Base-by-base conservation (phyloP, 2,113 vertebrate genomes). In the Spea bombifrons region DNA sequence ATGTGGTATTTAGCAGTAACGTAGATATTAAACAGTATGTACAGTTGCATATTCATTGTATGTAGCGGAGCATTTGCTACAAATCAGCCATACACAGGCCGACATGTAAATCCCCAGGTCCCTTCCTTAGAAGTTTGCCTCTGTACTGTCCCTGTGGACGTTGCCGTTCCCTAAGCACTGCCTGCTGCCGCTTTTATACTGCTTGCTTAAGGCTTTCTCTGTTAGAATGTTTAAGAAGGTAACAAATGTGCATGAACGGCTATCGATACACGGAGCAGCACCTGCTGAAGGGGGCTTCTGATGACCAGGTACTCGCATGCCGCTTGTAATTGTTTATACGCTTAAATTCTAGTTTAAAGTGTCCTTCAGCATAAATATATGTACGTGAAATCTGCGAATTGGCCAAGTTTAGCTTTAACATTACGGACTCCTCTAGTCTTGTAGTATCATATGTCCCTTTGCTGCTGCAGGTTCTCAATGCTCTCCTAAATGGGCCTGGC, bases 41-140 rank as follows among this genome's bases (percentile, higher is more conserved):
- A 5, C 55, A 13, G 55, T 13, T 9, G 8, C 15, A 4, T 59
- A 43, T 75, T 46, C 43, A 67, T 55, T 45, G 46, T 46, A 43
- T 47, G 15, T 68, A 50, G 64, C 44, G 61, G 64, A 16, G 73
- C 64, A 80, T 74, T 80, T 80, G 78, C 49, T 80, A 45, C 71
- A 44, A 43, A 46, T n/a, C 64, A 74, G 46, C 78, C 78, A 74
- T 80, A 68, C 78, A 44, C 64, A 50, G 46, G 9, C 49, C 44
- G 78, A 68, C 77, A 79, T 67, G 70, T 74, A 16, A 74, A 74
- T 80, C 78, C 78, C 78, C 17, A 68, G 78, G 78, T 80, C 78
- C 78, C 78, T 74, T 74, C 52, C 78, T 80, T 80, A 80, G 78
- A 80, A 74, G 65, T 80, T 74, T 9, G 4, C 52, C 9, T 44